A percentile compares a stretch with the other conserved stretches of the same genome.
These are phyloP conservation scores for Microcebus murinus DNA, from an alignment of 2,113 vertebrate genomes.

Conservation along the genomic window DNA sequence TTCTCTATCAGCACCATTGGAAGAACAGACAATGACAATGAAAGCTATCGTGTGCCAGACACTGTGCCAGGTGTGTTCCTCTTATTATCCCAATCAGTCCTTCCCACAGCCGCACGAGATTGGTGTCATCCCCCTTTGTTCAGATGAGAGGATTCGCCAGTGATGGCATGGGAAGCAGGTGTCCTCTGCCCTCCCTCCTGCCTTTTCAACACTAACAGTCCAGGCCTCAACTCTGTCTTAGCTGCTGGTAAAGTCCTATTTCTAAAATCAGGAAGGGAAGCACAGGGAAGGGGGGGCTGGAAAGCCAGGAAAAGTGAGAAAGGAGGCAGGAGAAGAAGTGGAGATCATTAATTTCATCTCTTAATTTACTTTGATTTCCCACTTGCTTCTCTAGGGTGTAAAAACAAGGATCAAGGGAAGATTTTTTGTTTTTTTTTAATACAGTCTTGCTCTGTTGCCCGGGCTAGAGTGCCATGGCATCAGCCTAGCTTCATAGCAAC, in stretches of 20 bases:
- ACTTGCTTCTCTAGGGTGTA: conserved; percentile 84
- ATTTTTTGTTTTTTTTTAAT: conserved; percentile 71
- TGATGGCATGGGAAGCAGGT: background rate
- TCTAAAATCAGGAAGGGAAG: background rate
- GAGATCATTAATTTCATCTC: background rate
- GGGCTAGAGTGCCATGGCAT: too few species aligned
- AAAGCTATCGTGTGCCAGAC: too few species aligned
- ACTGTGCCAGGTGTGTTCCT: background rate
- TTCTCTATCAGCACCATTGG: background rate
- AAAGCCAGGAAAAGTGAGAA: background rate
- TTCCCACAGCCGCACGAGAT: background rate
- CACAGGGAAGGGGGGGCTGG: background rate
- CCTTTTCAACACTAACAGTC: background rate
- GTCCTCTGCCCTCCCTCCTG: background rate
- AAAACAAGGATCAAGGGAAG: conserved; percentile 84
- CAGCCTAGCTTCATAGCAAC: too few species aligned
- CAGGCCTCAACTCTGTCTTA: background rate
- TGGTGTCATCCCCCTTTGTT: background rate
- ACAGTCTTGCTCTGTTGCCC: too few species aligned
- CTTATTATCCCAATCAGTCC: background rate
- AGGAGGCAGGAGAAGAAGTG: background rate
- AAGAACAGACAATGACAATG: background rate
- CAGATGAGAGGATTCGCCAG: background rate
- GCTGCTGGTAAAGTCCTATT: background rate
- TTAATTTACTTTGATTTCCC: background rate